Evolutionary conservation across 2,113 vertebrate species (phyloP), one percentile per base, ranked within the genome.

Genomic region (Pituophis catenifer): DNA sequence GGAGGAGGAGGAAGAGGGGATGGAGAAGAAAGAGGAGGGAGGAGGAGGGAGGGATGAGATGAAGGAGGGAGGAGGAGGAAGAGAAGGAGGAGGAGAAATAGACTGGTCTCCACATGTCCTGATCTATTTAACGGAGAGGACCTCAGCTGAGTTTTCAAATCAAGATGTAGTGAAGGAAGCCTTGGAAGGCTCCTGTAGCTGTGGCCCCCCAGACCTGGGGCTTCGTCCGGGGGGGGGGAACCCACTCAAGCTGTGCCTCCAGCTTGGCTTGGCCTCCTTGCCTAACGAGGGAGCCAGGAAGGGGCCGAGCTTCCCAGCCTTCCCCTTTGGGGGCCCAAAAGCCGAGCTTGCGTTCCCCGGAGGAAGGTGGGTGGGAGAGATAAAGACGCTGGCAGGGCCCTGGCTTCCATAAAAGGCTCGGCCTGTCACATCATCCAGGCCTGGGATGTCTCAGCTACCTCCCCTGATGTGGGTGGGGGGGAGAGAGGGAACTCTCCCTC

Each of bases 351-450:
- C 92, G 55, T 86, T 94, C 93, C n/a, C 70, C 90, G 92, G 44
- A 26, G 10, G 8, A 65, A 21, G 62, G 17, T n/a, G 59, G 50
- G 70, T 33, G 87, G 90, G 94, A 93, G 89, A 95, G 96, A 96
- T 95, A 95, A 96, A 93, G 94, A 95, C n/a, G 10, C 62, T 21
- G 59, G 86, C 93, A 12, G 12, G 15, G 70, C 91, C 90, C 75
- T 94, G 38, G 21, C 95, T 96, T 94, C 97, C 97, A 91, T 98
- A 97, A 98, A 98, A 97, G 97, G 98, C 91, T 93, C 94, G 91
- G 93, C 54, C 92, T 97, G 96, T 97, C 96, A 97, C 93, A 91
- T 0, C 54, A 54, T 92, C 92, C 26, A 93, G 93, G 95, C 94
- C 97, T 96, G 96, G 89, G 62, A 95, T 95, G 95, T 95, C 90